These are phyloP conservation scores for Rhingia rostrata DNA, from an alignment of 2,888 invertebrate genomes.

Conservation along the genomic window DNA sequence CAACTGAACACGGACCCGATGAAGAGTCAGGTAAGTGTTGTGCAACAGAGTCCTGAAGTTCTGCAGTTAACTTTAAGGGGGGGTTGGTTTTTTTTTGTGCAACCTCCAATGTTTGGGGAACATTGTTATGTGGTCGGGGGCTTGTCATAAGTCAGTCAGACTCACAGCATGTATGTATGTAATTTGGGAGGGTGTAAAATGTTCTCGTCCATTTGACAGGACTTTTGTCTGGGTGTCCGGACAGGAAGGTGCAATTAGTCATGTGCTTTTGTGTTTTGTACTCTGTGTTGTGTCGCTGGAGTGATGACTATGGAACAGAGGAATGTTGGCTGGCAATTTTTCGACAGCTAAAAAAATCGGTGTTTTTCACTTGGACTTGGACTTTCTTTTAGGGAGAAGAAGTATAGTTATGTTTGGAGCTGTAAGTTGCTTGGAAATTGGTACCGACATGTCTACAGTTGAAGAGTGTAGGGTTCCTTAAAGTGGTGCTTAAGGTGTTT, in stretches of 20 bases:
- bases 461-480: no score
- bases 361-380: constrained; percentile 1
- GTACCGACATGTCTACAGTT: no score
- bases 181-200: constrained; percentile 34
- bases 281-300: constrained; percentile 12
- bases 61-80: constrained; percentile 9
- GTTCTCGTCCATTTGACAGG: constrained; percentile 63
- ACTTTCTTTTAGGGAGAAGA: no score
- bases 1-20: constrained; percentile 97
- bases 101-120: background rate
- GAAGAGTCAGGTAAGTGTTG: constrained; percentile 91
- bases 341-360: constrained; percentile 21
- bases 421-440: no score
- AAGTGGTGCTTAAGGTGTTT: no score
- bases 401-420: no score
- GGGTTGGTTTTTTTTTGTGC: background rate
- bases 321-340: constrained; percentile 19
- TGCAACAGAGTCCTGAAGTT: constrained; percentile 40
- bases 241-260: constrained; percentile 58
- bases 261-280: constrained; percentile 39
- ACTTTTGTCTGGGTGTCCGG: constrained; percentile 60
- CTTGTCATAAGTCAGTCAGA: constrained; percentile 61
- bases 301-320: constrained; percentile 6
- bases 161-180: constrained; percentile 1
- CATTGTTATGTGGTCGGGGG: constrained; percentile 40